Evolutionary conservation across 2,888 invertebrate species (phyloP).

Genomic region (Isoperla grammatica): DNA sequence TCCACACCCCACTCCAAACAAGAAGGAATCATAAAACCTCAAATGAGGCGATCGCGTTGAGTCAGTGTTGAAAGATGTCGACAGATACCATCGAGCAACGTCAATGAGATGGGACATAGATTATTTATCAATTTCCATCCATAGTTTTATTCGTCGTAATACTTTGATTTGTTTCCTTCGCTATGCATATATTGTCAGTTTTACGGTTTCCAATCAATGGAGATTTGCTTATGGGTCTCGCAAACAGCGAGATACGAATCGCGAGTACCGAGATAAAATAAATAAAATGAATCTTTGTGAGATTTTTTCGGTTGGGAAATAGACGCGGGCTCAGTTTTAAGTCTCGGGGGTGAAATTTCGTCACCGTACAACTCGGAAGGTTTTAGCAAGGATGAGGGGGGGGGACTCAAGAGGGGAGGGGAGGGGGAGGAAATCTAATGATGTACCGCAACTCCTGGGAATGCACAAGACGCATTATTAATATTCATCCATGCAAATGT

Average conservation of each 20-base stretch:
- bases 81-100: background rate
- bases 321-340: background rate
- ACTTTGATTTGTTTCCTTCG: conserved; percentile 13
- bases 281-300: background rate
- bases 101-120: background rate
- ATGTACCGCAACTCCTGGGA: background rate
- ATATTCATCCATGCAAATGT: conserved; percentile 20
- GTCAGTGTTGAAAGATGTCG: conserved; percentile 1
- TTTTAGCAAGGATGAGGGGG: background rate
- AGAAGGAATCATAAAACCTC: conserved; percentile 6
- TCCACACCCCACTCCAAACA: background rate
- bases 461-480: conserved; percentile 10
- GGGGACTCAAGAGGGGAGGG: conserved; percentile 7
- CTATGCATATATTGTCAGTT: conserved; percentile 5
- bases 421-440: conserved; percentile 16
- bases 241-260: background rate
- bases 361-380: background rate
- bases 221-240: background rate
- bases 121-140: conserved; percentile 1
- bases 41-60: conserved; percentile 4
- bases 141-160: conserved; percentile 6
- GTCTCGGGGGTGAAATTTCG: conserved; percentile 13
- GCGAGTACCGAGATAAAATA: background rate
- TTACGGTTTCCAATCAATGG: conserved; percentile 12
- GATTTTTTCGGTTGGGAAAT: background rate